Conservation (phyloP, 2,797 vertebrate genomes). For the Enteromius paludinosus region DNA sequence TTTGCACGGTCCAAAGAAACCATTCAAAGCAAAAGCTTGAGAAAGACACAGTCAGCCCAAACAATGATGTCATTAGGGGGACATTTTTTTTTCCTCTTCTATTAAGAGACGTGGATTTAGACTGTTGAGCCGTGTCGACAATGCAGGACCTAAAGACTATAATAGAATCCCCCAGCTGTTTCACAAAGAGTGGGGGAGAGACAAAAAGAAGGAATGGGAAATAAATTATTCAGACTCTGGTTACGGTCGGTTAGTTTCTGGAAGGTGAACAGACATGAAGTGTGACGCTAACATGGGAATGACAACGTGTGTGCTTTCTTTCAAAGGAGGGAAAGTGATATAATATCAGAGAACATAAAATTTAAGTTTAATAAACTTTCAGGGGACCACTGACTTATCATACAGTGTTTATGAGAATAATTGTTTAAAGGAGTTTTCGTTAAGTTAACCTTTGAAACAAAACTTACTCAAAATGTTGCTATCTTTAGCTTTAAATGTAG, state of each 20-base stretch:
- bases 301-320: background rate
- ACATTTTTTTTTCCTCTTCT: slow-evolving; percentile 3
- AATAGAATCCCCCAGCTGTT: slow-evolving; percentile 11
- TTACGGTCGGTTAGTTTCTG: background rate
- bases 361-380: background rate
- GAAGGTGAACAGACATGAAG: background rate
- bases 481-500: background rate
- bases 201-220: slow-evolving; percentile 7
- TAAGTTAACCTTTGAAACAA: background rate
- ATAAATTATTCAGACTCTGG: background rate
- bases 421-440: slow-evolving; percentile 3
- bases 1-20: background rate
- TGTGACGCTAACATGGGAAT: background rate
- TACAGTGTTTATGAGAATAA: background rate
- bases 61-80: slow-evolving; percentile 38
- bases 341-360: background rate
- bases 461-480: background rate
- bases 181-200: background rate
- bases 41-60: slow-evolving; percentile 15
- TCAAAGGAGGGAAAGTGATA: background rate
- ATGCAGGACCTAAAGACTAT: background rate
- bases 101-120: background rate
- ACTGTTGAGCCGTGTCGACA: background rate
- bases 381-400: background rate
- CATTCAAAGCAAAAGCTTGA: slow-evolving; percentile 12